Conservation (phyloP, 2,113 vertebrate genomes). For the Silurus glanis region DNA sequence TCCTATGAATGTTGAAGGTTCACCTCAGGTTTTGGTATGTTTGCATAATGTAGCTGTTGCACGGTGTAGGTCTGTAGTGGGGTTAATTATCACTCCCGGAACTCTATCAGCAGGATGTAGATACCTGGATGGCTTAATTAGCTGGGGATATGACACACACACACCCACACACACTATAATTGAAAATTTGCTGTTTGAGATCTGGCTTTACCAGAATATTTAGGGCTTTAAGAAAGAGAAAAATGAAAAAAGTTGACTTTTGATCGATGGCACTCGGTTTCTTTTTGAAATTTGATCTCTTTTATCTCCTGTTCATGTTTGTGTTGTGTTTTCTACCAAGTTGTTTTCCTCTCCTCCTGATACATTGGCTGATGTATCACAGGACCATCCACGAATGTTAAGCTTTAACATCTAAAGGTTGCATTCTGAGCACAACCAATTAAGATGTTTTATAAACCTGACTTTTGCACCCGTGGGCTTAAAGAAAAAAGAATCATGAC, state of each 20-base stretch:
- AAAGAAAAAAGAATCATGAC: not conserved
- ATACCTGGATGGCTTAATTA: not conserved
- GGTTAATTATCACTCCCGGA: slow-evolving; percentile 20
- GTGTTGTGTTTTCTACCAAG: not conserved
- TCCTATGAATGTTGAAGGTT: not conserved
- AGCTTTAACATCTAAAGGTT: not conserved
- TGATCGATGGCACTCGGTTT: not conserved
- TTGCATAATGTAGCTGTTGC: slow-evolving; percentile 8
- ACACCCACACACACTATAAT: not conserved
- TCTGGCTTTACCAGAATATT: not conserved
- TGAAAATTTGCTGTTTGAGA: not conserved
- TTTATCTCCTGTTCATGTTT: not conserved
- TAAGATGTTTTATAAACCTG: not conserved
- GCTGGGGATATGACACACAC: not conserved
- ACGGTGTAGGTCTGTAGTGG: slow-evolving; percentile 13
- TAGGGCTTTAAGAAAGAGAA: not conserved
- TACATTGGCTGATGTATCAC: not conserved
- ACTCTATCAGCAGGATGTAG: slow-evolving; percentile 3
- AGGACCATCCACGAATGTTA: not conserved
- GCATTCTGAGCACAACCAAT: not conserved
- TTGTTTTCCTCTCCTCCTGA: not conserved
- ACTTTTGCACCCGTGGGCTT: not conserved
- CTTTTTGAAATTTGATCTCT: not conserved
- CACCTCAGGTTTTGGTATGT: not conserved
- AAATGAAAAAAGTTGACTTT: not conserved